A percentile compares a stretch with the other conserved stretches of the same genome.
Evolutionary conservation across 1,140 invertebrate species (phyloP).

Genomic region (Euura saliciscinereae): DNA sequence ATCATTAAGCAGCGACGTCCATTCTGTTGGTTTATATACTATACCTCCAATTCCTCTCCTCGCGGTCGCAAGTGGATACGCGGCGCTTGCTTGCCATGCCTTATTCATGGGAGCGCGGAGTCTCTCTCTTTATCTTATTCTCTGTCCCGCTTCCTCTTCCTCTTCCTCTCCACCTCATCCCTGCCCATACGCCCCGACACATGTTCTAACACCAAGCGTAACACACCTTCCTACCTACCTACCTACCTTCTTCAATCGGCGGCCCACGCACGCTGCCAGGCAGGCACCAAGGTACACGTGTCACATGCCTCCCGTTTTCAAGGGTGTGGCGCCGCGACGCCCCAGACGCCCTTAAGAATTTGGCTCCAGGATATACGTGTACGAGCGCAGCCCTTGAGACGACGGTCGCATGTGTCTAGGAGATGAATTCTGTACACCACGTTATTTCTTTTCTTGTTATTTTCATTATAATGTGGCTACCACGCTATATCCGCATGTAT

Average conservation of each 20-base stretch:
- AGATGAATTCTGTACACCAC: no score
- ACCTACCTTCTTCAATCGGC: background rate
- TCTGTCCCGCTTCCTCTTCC: constrained; percentile 17
- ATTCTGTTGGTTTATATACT: constrained; percentile 8
- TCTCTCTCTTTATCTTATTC: background rate
- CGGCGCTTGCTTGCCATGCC: constrained; percentile 16
- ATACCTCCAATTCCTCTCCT: constrained; percentile 6
- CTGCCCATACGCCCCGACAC: constrained; percentile 21
- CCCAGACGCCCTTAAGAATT: background rate
- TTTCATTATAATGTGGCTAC: background rate
- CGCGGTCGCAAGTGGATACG: background rate
- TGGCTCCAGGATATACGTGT: background rate
- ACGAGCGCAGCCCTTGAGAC: background rate
- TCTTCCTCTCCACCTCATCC: background rate
- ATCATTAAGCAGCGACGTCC: constrained; percentile 10
- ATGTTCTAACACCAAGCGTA: constrained; percentile 28
- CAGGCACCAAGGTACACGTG: background rate
- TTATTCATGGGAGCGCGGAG: constrained; percentile 25
- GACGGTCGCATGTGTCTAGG: background rate
- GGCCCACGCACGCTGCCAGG: constrained; percentile 5
- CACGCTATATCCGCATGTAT: no score
- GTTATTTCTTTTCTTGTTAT: background rate
- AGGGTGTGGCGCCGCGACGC: constrained; percentile 8
- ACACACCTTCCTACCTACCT: constrained; percentile 9
- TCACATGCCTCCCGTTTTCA: background rate